Base-by-base conservation (phyloP, 2,113 vertebrate genomes). In the Stigmatopora nigra region DNA sequence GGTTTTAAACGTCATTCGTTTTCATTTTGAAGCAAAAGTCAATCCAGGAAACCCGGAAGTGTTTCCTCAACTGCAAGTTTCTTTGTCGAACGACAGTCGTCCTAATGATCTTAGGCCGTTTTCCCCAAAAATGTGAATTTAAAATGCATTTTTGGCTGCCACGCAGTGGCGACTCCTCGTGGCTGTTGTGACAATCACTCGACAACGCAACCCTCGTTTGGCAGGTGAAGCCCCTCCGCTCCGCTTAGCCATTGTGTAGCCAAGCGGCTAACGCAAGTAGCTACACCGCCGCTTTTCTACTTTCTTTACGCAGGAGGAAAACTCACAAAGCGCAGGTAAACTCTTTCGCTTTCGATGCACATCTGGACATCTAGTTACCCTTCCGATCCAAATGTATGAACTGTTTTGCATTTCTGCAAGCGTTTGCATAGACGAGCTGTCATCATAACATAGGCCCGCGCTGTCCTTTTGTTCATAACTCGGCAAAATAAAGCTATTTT, bases 261-360 rank as follows among this genome's bases (percentile, higher is more conserved):
- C 53, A 56, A 31, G 59, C 38, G 59, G 59, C 41, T 61, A 61
- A 44, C 59, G 41, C 41, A 61, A 41, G 20, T 61, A 60, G 58
- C 38, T 13, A 19, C 36, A 60, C 14, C 41, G 41, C 59, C 38
- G 38, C 38, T 41, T 41, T 41, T 41, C 38, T 22, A 14, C 12
- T 15, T 20, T 20, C 59, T 67, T 45, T 16, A 68, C 63, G 64
- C 56, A 60, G 78, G 48, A 56, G 65, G 67, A n/a, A 67, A 51
- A 52, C 74, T 60, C 1, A 52, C 10, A 38, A 46, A 17, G 59
- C 70, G 70, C 85, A 83, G 83, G 87, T 88, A 81, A 84, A 59
- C 10, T 1, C 0, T 2, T 2, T 9, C 17, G 16, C 0, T 1
- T 4, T 10, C n/a, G 3, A 45, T 8, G 6, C 47, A 49, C 17